Base-by-base conservation (phyloP, 1,140 invertebrate species). In the Zaprionus africanus region DNA sequence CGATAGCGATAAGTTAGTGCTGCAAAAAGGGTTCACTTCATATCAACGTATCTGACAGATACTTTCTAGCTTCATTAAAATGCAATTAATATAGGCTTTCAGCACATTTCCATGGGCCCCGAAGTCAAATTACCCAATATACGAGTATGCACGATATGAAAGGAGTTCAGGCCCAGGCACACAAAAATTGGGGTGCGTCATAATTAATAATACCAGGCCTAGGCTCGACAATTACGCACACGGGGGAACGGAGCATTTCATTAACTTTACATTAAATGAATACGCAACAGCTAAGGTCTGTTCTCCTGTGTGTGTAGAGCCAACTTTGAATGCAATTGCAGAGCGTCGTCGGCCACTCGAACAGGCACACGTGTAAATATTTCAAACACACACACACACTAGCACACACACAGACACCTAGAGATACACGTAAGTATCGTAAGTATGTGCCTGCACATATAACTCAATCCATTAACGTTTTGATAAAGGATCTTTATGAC, bases 401-500 rank as follows among this genome's bases (percentile, higher is more conserved):
- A 0, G 3, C 26, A 26, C 26, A 26, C 6, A 5, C 75, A 82
- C 67, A 62, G 53, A 82, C 24, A 19, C 22, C 1, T 28, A 41
- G 31, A 11, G n/a, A 1, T 0, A 11, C 4, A 36, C 61, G 34
- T 11, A 51, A 51, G 19, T 51, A 24, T 24, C 19, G 26, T 1
- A 60, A 64, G 49, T 54, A 34, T 58, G 22, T 70, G 57, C 56
- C 19, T 68, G 59, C 73, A 64, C 46, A 68, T 79, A 85, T 78
- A 87, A 90, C 90, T 83, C 90, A 90, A 91, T 90, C 90, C 90
- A 90, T 91, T 91, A 91, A 90, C 76, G 80, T 85, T 90, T 86
- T 91, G 90, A 91, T 91, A 91, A 91, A 91, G 91, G 90, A 91
- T 91, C 90, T 91, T 91, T 91, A 91, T 91, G 90, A 91, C 90